Evolutionary conservation across 2,113 vertebrate species (phyloP).

Genomic region (Corythoichthys intestinalis): DNA sequence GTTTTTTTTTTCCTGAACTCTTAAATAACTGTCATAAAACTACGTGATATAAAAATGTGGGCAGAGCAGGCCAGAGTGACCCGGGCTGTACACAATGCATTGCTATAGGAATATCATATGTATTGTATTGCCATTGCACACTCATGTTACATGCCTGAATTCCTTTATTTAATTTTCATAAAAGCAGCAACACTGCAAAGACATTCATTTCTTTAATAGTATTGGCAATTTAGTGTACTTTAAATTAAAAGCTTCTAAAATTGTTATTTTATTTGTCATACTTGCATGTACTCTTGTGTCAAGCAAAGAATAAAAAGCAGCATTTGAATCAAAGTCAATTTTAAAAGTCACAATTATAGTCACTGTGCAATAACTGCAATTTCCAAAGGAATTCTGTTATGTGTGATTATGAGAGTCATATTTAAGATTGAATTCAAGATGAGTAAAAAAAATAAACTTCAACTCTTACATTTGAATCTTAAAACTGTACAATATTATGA

Average conservation of each 20-base stretch:
- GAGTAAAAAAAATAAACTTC: background rate
- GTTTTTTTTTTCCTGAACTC: background rate
- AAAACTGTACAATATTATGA: background rate
- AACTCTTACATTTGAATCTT: background rate
- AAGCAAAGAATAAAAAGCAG: conserved; percentile 54
- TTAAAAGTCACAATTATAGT: background rate
- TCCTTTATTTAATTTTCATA: conserved; percentile 57
- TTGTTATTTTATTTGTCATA: conserved; percentile 41
- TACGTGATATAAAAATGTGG: conserved; percentile 14
- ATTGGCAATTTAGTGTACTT: conserved; percentile 58
- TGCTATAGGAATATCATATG: conserved; percentile 18
- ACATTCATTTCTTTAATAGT: conserved; percentile 49
- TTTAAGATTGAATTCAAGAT: conserved; percentile 30
- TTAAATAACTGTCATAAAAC: background rate
- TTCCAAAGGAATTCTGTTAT: background rate
- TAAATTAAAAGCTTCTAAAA: conserved; percentile 45
- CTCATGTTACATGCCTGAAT: conserved; percentile 66
- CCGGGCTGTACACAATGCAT: conserved; percentile 22
- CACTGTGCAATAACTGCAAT: background rate
- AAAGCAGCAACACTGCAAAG: conserved; percentile 62
- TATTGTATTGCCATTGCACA: conserved; percentile 41
- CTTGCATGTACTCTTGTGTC: conserved; percentile 57
- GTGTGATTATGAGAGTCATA: background rate
- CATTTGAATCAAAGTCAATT: conserved; percentile 13
- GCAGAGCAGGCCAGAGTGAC: background rate